Percentiles rank a stretch among this genome's conserved stretches.
phyloP scores from a whole-genome alignment of 2,797 vertebrate genomes.

The Sciurus carolinensis region DNA sequence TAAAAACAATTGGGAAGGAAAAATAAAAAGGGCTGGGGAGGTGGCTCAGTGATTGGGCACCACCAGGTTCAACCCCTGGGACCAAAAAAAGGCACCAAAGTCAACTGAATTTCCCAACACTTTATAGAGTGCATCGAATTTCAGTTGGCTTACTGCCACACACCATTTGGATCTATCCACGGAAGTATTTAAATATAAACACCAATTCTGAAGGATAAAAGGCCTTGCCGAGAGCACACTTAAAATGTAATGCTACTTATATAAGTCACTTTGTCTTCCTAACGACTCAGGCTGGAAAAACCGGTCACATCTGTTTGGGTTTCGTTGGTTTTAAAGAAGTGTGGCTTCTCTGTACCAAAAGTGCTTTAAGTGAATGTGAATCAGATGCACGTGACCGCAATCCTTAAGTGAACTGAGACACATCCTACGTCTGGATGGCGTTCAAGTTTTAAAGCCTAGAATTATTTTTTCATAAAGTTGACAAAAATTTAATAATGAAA shows the following conservation, averaged over 20 bases:
- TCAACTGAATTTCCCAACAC: not conserved
- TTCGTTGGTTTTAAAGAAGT: not conserved
- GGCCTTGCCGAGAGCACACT: constrained; percentile 74
- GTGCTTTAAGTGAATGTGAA: not conserved
- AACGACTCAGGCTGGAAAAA: constrained; percentile 68
- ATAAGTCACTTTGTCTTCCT: constrained; percentile 65
- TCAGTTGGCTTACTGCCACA: constrained; percentile 38
- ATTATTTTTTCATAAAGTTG: not conserved
- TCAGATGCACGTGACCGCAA: not conserved
- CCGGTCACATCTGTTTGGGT: not conserved
- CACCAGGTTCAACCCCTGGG: too few relatives aligned
- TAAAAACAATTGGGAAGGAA: not conserved
- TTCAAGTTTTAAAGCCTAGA: not conserved
- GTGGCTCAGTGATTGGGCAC: too few relatives aligned
- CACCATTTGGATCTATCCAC: constrained; percentile 68
- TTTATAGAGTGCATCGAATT: constrained; percentile 21
- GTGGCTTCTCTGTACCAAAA: not conserved
- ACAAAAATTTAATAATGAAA: not conserved
- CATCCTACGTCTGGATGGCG: not conserved
- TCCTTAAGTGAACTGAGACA: not conserved
- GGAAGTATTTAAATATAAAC: constrained; percentile 81
- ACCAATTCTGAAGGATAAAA: constrained; percentile 76
- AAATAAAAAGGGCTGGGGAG: not conserved
- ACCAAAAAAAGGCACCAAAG: not conserved
- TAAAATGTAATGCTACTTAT: constrained; percentile 48